Base-by-base conservation (phyloP, 2,797 vertebrate genomes). In the Phaenicophaeus curvirostris region DNA sequence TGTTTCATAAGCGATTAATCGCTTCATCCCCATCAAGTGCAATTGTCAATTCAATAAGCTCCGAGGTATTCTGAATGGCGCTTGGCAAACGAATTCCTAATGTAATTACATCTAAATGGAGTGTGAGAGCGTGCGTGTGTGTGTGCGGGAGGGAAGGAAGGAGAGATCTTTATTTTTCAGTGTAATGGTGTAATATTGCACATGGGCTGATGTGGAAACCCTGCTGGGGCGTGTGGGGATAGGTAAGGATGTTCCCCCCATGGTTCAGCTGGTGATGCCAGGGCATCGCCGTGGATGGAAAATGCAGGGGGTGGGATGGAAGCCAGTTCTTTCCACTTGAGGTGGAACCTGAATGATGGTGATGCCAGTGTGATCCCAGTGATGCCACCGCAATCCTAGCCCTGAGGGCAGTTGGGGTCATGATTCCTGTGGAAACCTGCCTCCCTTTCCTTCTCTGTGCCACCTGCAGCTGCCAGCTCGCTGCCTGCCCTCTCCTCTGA, bases 1-100 rank as follows among this genome's bases (percentile, higher is more conserved):
- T 55, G 85, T 92, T 96, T 95, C 95, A 86, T 87, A 94, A 97
- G 93, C 77, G 79, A 97, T 97, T 96, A 96, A 96, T 96, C 83
- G 66, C 95, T 93, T 89, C 87, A 76, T 93, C 95, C 96, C 91
- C 95, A 87, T 93, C 95, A 89, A 96, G 91, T 84, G 89, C 93
- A 90, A 87, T 96, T 97, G 96, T 96, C 91, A 66, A 68, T 95
- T 91, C 95, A 95, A 79, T 96, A 23, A 86, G 94, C 96, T 96
- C 91, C 2, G 46, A 95, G 91, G 95, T 96, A 53, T 42, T 79
- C 3, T 63, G 95, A 84, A 57, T 59, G 90, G 77, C 0, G 25
- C 82, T 83, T 94, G 86, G 93, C 96, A 90, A 78, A 73, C 18
- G 21, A 80, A 71, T 84, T 87, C 54, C 92, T 85, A 5, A 66